These are phyloP conservation scores for human DNA, from an alignment of 2,113 vertebrate genomes.

Conservation along the genomic window DNA sequence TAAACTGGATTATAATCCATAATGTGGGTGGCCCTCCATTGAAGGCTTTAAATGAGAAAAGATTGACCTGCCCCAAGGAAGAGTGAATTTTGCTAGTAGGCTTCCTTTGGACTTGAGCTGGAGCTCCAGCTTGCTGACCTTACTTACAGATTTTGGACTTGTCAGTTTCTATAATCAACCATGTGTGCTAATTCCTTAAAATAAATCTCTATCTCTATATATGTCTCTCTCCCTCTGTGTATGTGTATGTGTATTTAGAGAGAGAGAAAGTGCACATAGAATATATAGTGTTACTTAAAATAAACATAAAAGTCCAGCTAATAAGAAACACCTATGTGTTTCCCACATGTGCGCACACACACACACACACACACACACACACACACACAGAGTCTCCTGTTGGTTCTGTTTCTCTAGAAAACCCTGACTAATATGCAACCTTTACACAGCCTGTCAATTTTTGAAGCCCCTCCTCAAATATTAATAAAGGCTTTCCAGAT, in stretches of 20 bases:
- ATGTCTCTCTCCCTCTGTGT: background rate
- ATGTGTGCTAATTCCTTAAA: background rate
- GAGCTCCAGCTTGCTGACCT: accelerated
- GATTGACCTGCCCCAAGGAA: background rate
- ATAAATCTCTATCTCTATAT: background rate
- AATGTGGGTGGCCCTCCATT: background rate
- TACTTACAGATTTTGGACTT: background rate
- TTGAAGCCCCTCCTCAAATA: background rate
- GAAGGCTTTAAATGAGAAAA: background rate
- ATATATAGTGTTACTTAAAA: too few species aligned
- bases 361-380: background rate
- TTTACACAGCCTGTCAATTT: background rate
- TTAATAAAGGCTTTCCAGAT: background rate
- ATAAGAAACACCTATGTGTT: background rate
- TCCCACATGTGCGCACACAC: accelerated
- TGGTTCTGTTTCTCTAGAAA: background rate
- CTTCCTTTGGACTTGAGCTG: background rate
- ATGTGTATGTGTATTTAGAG: background rate
- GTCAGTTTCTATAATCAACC: too few species aligned
- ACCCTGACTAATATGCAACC: background rate
- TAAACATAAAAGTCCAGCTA: too few species aligned
- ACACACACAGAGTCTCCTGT: background rate
- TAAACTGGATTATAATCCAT: background rate
- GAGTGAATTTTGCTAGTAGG: background rate
- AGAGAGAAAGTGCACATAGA: too few species aligned